Base-by-base conservation (phyloP, 2,888 invertebrate species). In the Thumatha senex region DNA sequence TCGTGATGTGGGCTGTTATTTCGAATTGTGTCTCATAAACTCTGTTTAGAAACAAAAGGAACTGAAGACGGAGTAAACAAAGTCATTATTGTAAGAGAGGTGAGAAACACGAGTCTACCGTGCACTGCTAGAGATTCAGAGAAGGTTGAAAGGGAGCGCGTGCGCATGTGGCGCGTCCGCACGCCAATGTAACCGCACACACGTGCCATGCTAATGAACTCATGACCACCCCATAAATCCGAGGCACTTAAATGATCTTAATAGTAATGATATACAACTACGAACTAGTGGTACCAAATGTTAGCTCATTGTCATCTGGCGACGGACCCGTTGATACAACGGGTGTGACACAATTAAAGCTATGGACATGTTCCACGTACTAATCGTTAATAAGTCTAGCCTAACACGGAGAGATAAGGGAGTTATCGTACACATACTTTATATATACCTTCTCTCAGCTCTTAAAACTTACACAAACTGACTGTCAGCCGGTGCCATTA, bases 221-320 rank as follows among this genome's bases (percentile, higher is more conserved):
- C 76, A 76, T 82, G 81, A 82, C 82, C 86, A 84, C 88, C 90
- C 89, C 87, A 82, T 80, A 76, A 80, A 80, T 81, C 78, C 76
- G 90, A 91, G 90, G 90, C 90, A 91, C 90, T 90, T 91, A 88
- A 73, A 88, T 88, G 89, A 90, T 77, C 89, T 88, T 90, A 90
- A 81, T 62, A 81, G 76, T 91, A 89, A 89, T 90, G 89, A 90
- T 91, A 91, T 88, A 86, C 87, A 88, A 84, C 84, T 84, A 87
- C 82, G 70, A 72, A 80, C 86, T 89, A 89, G 80, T 84, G 86
- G 85, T 85, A 86, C 82, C 78, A 76, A 82, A 82, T 80, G 77
- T 81, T 77, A 86, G 86, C 86, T 86, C 85, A 74, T 79, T 76
- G 82, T 82, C 83, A 74, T 75, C 82, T 84, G 80, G 80, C 75